Evolutionary conservation across 2,888 invertebrate genomes (phyloP).

Genomic region (Synanthedon tipuliformis): DNA sequence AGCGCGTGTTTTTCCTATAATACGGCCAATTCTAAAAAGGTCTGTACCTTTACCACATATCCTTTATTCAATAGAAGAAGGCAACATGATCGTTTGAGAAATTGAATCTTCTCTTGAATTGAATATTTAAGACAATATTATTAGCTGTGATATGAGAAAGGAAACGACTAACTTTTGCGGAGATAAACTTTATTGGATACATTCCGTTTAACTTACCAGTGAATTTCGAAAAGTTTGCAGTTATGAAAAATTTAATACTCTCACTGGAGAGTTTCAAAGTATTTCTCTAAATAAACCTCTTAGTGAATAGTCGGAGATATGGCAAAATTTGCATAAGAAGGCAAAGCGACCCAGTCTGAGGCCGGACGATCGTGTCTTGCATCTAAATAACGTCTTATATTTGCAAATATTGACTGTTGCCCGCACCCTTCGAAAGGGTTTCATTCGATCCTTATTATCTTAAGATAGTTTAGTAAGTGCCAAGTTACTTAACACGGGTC

Average conservation of each 20-base stretch:
- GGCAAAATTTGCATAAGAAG: constrained; percentile 58
- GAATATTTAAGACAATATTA: too few relatives aligned
- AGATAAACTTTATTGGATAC: too few relatives aligned
- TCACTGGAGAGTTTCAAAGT: constrained; percentile 42
- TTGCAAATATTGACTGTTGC: constrained; percentile 65
- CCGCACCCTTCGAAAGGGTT: constrained; percentile 56
- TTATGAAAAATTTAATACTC: constrained; percentile 62
- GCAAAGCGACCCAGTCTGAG: constrained; percentile 37
- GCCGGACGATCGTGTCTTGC: constrained; percentile 58
- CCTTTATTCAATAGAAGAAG: constrained; percentile 6
- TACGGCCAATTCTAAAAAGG: constrained; percentile 40
- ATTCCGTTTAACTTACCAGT: too few relatives aligned
- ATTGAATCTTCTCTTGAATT: neutral
- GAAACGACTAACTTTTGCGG: too few relatives aligned
- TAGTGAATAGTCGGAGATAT: constrained; percentile 55
- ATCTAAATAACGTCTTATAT: constrained; percentile 68
- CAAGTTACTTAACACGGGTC: constrained; percentile 40
- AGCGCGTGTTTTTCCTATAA: constrained; percentile 53
- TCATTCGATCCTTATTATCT: constrained; percentile 45
- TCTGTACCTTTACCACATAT: constrained; percentile 15
- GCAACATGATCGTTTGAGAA: neutral
- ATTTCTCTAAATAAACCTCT: constrained; percentile 55
- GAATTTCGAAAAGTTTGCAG: constrained; percentile 20
- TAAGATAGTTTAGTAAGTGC: constrained; percentile 54
- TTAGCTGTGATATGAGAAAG: too few relatives aligned